A percentile compares a stretch with the other conserved stretches of the same genome.
These are phyloP conservation scores for Sympetrum striolatum DNA, from an alignment of 2,888 invertebrate species.

Conservation along the genomic window DNA sequence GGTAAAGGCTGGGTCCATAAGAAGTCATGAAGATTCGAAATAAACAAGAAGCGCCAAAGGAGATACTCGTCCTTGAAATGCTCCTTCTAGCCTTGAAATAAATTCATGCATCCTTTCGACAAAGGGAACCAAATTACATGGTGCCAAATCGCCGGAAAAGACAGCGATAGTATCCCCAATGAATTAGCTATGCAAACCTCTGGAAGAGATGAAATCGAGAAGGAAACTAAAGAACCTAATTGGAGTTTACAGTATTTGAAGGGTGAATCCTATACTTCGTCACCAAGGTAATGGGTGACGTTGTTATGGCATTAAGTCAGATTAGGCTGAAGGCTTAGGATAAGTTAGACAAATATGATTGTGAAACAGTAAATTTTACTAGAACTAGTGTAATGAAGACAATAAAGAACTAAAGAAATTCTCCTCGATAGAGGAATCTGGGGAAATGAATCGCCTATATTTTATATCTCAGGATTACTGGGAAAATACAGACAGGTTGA, in stretches of 20 bases:
- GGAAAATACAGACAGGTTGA: too few relatives aligned
- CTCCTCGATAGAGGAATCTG: too few relatives aligned
- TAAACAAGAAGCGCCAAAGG: neutral
- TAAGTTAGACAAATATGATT: too few relatives aligned
- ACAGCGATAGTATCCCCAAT: neutral
- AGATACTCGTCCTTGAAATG: neutral
- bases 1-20: neutral
- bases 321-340: too few relatives aligned
- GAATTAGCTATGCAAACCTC: neutral
- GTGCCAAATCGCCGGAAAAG: neutral
- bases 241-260: neutral
- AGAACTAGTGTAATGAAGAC: too few relatives aligned
- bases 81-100: neutral
- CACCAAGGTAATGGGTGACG: neutral
- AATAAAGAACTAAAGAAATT: too few relatives aligned
- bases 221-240: neutral
- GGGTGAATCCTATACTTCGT: neutral
- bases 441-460: too few relatives aligned
- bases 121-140: neutral
- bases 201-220: neutral
- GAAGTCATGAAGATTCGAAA: neutral
- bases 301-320: too few relatives aligned
- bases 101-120: neutral
- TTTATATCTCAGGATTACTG: too few relatives aligned
- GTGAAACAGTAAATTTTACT: too few relatives aligned